phyloP scores from a whole-genome alignment of 2,113 vertebrate genomes.

The Onychostoma macrolepis region DNA sequence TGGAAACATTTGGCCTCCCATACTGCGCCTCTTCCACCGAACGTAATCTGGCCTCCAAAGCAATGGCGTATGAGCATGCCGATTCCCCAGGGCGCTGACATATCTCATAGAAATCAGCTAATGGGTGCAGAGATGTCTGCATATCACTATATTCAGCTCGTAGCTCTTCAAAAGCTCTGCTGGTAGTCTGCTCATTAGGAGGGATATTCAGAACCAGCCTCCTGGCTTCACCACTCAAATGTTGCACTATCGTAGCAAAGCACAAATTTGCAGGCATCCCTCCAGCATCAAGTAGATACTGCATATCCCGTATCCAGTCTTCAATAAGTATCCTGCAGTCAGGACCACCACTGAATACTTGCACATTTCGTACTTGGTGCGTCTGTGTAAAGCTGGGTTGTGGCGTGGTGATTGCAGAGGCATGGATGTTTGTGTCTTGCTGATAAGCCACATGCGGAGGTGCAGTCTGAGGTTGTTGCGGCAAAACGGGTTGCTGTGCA shows the following conservation, averaged over 20 bases:
- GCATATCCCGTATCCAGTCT: too few relatives aligned
- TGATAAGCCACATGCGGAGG: too few relatives aligned
- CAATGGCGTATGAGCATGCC: conserved; percentile 43
- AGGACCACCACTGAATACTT: too few relatives aligned
- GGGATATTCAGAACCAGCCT: background rate
- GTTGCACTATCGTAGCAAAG: conserved; percentile 20
- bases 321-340: too few relatives aligned
- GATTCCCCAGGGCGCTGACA: conserved; percentile 19
- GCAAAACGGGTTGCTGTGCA: background rate
- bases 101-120: conserved; percentile 44
- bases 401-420: background rate
- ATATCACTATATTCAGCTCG: conserved; percentile 25
- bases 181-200: background rate
- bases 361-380: too few relatives aligned
- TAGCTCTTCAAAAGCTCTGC: conserved; percentile 13
- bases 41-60: conserved; percentile 32
- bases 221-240: conserved; percentile 25
- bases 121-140: background rate
- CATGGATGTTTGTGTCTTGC: background rate
- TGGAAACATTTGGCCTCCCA: background rate
- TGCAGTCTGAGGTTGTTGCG: too few relatives aligned
- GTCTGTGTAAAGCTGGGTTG: too few relatives aligned
- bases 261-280: background rate
- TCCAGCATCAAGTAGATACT: too few relatives aligned
- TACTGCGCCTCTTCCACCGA: background rate